Conservation (phyloP, 2,888 invertebrate genomes). For the Brachynemurus nebulosus region DNA sequence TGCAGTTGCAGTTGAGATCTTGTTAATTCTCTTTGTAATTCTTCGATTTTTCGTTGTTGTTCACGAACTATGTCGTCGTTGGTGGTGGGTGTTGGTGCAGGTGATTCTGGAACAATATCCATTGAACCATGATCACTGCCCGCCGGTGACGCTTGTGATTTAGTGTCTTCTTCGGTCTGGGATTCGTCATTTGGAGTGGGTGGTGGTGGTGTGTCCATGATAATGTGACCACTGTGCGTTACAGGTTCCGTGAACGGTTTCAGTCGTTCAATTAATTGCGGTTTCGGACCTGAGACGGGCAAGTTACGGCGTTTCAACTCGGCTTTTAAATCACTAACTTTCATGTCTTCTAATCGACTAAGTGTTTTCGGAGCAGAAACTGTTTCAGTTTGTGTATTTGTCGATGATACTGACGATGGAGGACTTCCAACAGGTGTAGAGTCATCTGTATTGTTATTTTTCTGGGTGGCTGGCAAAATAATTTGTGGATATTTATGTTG, state of each 20-base stretch:
- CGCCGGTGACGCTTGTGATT: constrained; percentile 33
- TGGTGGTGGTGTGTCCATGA: constrained; percentile 32
- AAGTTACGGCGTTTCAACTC: constrained; percentile 88
- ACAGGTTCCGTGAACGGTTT: constrained; percentile 48
- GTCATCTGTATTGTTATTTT: constrained; percentile 20
- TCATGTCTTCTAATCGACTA: constrained; percentile 83
- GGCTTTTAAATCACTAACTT: constrained; percentile 86
- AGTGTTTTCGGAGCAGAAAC: constrained; percentile 30
- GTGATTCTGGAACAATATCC: constrained; percentile 17
- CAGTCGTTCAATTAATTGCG: constrained; percentile 83
- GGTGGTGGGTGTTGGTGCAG: constrained; percentile 16
- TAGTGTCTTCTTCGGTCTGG: constrained; percentile 16
- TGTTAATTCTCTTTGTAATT: constrained; percentile 67
- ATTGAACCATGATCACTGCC: constrained; percentile 31
- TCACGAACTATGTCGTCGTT: constrained; percentile 64
- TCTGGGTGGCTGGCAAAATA: constrained; percentile 59
- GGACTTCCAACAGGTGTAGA: constrained; percentile 20
- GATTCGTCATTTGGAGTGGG: constrained; percentile 25
- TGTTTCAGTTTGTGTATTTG: constrained; percentile 29
- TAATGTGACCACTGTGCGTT: constrained; percentile 31
- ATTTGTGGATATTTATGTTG: constrained; percentile 75
- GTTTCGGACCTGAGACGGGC: constrained; percentile 92
- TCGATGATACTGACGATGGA: constrained; percentile 31
- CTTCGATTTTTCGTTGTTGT: constrained; percentile 77
- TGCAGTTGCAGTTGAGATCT: constrained; percentile 65